Base-by-base conservation (phyloP, 2,113 vertebrate genomes). In the Eubucco bourcierii region DNA sequence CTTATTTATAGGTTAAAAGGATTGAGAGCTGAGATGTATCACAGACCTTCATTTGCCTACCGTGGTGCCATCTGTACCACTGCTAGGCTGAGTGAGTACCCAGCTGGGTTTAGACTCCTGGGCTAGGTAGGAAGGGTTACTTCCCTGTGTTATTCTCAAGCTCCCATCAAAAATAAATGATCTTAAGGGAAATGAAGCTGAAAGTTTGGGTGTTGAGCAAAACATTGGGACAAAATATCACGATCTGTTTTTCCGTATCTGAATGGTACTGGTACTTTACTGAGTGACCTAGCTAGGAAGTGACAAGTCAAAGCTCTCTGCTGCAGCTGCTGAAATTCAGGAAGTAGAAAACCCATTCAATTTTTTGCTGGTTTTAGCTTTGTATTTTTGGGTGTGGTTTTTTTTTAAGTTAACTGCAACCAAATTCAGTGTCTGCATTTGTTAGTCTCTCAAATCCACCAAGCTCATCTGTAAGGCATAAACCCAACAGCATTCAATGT, bases 241-340 rank as follows among this genome's bases (percentile, higher is more conserved):
- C n/a, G 8, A 41, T 2, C 60, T 52, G 70, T 50, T 81, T 39
- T 80, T 85, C 41, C 44, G 70, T 75, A 72, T 58, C 33, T 66
- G 56, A 87, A 61, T 23, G 7, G 31, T 61, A 11, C 16, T 87
- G 73, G 8, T 34, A 77, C 90, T 87, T 80, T 25, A 34, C 33
- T 59, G 75, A 70, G 50, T 73, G 72, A 56, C 37, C 34, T 74
- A 61, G 27, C 12, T 79, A 81, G 79, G 41, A 91, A 89, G 20
- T 55, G 73, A 17, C 29, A 58, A 29, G 77, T 89, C 67, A 65
- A 18, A 61, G 27, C 17, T 67, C 47, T 81, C 55, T 61, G 29
- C 59, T 55, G 59, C 27, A 93, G 80, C 66, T 94, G 73, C 70
- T 90, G 70, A 92, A 82, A 86, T 78, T 86, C 73, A 88, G 88